Conservation (phyloP, 2,797 vertebrate species). For the Gymnoscopelus microlampas region DNA sequence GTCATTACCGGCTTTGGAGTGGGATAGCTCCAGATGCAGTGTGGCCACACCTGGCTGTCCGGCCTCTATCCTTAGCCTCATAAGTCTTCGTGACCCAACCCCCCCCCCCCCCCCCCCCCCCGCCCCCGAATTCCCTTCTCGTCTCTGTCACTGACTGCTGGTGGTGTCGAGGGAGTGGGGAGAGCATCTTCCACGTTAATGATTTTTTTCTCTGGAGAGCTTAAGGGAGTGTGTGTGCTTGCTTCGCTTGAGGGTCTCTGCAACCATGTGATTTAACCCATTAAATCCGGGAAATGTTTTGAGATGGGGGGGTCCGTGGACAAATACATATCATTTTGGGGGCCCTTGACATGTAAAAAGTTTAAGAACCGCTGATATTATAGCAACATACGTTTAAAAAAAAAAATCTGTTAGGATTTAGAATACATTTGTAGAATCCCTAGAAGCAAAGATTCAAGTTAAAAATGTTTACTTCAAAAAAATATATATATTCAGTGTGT, state of each 20-base stretch:
- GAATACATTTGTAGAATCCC: no score
- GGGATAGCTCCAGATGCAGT: slow-evolving; percentile 18
- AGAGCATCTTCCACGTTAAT: slow-evolving; percentile 46
- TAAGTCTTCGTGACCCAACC: slow-evolving; percentile 22
- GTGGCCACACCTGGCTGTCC: slow-evolving; percentile 7
- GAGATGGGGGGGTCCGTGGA: no score
- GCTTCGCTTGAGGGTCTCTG: slow-evolving; percentile 26
- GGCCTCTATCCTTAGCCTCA: slow-evolving; percentile 13
- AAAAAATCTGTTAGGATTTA: no score
- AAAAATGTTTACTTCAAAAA: no score
- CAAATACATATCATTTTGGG: no score
- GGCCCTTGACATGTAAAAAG: no score
- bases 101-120: slow-evolving; percentile 7
- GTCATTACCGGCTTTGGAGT: slow-evolving; percentile 49
- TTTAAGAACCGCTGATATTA: no score
- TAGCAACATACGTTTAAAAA: no score
- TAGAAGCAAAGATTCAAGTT: no score
- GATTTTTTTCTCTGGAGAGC: slow-evolving; percentile 47
- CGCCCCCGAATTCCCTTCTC: slow-evolving; percentile 1
- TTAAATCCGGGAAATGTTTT: no score
- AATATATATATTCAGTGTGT: no score
- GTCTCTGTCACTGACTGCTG: neutral
- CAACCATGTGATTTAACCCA: slow-evolving; percentile 3
- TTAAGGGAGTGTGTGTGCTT: slow-evolving; percentile 23
- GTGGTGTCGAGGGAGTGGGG: slow-evolving; percentile 16